phyloP scores from a whole-genome alignment of 2,113 vertebrate genomes.

The Vombatus ursinus region DNA sequence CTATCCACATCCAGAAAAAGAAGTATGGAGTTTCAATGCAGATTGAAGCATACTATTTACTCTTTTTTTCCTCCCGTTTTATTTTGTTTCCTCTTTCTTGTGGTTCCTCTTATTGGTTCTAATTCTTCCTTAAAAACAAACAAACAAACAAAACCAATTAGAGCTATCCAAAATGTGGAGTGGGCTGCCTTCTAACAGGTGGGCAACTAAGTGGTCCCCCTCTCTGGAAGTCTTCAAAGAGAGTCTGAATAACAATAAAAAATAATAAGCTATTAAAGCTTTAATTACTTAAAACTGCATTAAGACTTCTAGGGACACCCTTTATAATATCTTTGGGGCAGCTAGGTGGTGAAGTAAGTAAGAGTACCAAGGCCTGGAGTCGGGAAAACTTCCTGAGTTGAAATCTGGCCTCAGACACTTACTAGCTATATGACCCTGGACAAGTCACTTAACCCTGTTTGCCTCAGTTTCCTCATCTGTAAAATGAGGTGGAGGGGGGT shows the following conservation, averaged over 20 bases:
- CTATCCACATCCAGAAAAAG: no score
- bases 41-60: no score
- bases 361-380: not conserved
- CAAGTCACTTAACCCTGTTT: not conserved
- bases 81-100: no score
- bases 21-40: no score
- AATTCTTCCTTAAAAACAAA: no score
- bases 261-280: not conserved
- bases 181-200: not conserved
- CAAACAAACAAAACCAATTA: no score
- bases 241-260: not conserved
- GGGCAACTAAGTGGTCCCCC: not conserved
- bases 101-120: no score
- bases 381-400: not conserved
- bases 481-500: not conserved
- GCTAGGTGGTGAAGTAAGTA: not conserved
- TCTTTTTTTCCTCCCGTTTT: no score
- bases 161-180: not conserved
- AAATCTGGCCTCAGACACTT: not conserved
- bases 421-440: not conserved
- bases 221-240: not conserved
- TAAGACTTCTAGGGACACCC: not conserved
- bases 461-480: not conserved
- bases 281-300: not conserved
- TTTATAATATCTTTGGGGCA: not conserved